Base-by-base conservation (phyloP, 1,140 invertebrate genomes). In the Papilio aristodemus region DNA sequence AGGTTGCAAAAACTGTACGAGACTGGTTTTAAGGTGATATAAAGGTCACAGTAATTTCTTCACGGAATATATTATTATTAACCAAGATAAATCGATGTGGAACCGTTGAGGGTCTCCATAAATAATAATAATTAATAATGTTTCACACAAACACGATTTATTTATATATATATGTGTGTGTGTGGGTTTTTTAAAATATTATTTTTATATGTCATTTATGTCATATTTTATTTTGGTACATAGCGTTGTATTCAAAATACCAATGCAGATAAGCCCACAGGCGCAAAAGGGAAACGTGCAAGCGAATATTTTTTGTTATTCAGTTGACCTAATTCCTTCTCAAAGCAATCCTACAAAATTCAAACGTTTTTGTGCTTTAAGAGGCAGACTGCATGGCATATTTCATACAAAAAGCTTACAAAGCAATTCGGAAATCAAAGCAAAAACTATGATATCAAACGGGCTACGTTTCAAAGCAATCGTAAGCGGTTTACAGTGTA, bases 41-140 rank as follows among this genome's bases (percentile, higher is more conserved):
- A 54, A 54, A 54, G 17, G 46, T 54, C 46, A 9, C 22, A 10
- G 11, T 25, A 22, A 54, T 54, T 54, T 54, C 46, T 54, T 13
- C 22, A 25, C 22, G 17, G 19, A 22, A 54, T 5, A 43, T 17
- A 43, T 43, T 7, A 43, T 19, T 22, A 25, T 22, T 50, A 50
- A 9, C 17, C 0, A 4, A 50, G 9, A 50, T 50, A 50, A 22
- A 22, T 2, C 22, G 46, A 50, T 22, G 43, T 9, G 14, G n/a
- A n/a, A n/a, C 27, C 27, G 27, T 32, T 32, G 27, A 32, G 27
- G 27, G 2, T 32, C 27, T 6, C 27, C 27, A 32, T 32, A 6
- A 32, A 32, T 32, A 32, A 32, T 32, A 32, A 32, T 32, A 32
- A 32, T 32, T 32, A 22, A 54, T 22, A 50, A 4, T 22, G 19